A percentile compares a stretch with the other conserved stretches of the same genome.
phyloP scores from a whole-genome alignment of 2,113 vertebrate species.

The Paradisaea rubra region DNA sequence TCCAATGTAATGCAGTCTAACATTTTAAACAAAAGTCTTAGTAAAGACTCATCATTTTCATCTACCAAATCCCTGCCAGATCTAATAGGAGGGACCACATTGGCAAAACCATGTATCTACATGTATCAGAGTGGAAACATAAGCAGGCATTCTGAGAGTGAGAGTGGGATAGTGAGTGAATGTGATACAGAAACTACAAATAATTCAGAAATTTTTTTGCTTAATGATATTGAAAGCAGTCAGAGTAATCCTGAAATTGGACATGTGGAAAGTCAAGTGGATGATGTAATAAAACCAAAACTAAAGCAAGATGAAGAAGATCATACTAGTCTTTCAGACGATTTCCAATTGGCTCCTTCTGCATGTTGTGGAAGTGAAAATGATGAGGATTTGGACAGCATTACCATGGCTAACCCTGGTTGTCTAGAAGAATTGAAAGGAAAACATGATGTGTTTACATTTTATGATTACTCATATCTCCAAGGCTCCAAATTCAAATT shows the following conservation, averaged over 20 bases:
- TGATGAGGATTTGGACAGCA: slow-evolving; percentile 58
- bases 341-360: slow-evolving; percentile 60
- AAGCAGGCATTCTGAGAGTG: slow-evolving; percentile 82
- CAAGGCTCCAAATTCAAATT: slow-evolving; percentile 76
- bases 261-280: slow-evolving; percentile 49
- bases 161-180: slow-evolving; percentile 91
- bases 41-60: slow-evolving; percentile 90
- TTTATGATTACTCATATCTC: slow-evolving; percentile 80
- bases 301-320: slow-evolving; percentile 58
- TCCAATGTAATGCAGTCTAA: slow-evolving; percentile 63
- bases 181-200: slow-evolving; percentile 82
- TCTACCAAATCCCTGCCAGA: slow-evolving; percentile 90
- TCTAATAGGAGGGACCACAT: slow-evolving; percentile 71
- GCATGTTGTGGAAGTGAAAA: slow-evolving; percentile 58
- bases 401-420: slow-evolving; percentile 38
- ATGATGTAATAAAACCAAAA: slow-evolving; percentile 62
- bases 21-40: slow-evolving; percentile 79
- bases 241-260: slow-evolving; percentile 63
- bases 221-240: slow-evolving; percentile 64
- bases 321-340: slow-evolving; percentile 40
- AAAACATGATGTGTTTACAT: slow-evolving; percentile 73
- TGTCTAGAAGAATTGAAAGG: slow-evolving; percentile 67
- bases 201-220: slow-evolving; percentile 77
- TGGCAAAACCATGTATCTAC: slow-evolving; percentile 42
- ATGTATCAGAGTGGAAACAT: slow-evolving; percentile 69